Conservation (phyloP, 2,797 vertebrate species). For the Eulemur albifrons region DNA sequence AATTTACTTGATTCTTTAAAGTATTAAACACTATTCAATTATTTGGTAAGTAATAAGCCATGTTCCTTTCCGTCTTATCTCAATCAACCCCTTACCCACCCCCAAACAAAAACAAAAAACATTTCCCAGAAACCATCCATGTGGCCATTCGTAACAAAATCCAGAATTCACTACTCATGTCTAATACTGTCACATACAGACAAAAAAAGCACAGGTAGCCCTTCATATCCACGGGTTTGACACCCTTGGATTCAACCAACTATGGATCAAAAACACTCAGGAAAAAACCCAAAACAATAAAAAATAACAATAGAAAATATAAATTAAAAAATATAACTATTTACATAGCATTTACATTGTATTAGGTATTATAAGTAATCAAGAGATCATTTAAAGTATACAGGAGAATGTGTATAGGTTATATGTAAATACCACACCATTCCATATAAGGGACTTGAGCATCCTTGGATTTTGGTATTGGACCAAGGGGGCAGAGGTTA, state of each 20-base stretch:
- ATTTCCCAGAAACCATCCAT: not conserved
- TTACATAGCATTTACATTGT: not conserved
- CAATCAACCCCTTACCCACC: not conserved
- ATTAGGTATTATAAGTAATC: not conserved
- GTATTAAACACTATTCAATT: not conserved
- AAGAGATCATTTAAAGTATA: not conserved
- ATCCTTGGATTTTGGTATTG: not conserved
- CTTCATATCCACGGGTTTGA: not conserved
- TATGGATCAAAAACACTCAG: not conserved
- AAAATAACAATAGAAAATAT: not conserved
- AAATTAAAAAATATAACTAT: not conserved
- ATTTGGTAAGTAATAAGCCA: not conserved
- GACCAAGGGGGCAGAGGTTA: not conserved
- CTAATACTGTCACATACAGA: not conserved
- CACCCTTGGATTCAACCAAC: not conserved
- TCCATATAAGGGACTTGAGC: not conserved
- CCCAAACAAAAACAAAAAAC: not conserved
- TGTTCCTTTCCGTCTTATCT: not conserved
- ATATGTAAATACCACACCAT: not conserved
- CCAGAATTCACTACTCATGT: not conserved
- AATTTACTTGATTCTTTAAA: constrained; percentile 19
- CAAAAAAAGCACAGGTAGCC: not conserved
- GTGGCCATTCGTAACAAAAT: not conserved
- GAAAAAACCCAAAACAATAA: not conserved
- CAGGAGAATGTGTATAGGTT: not conserved